These are phyloP conservation scores for Aspidiotus rigidus DNA, from an alignment of 2,888 invertebrate genomes.

Conservation along the genomic window DNA sequence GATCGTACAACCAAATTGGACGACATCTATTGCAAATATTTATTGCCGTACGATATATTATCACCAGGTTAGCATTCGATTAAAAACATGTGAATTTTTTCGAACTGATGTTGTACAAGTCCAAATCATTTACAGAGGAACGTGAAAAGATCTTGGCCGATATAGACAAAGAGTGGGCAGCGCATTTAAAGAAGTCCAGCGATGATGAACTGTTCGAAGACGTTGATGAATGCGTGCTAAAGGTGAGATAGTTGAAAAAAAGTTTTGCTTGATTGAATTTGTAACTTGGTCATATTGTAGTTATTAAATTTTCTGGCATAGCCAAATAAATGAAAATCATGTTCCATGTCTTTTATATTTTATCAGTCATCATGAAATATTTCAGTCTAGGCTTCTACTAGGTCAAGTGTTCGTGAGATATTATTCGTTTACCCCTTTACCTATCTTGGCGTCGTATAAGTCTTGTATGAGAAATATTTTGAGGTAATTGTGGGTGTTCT, in stretches of 20 bases:
- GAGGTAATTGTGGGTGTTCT: too few relatives aligned
- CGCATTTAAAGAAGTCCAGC: constrained; percentile 48
- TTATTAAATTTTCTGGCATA: too few relatives aligned
- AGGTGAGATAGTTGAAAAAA: constrained; percentile 35
- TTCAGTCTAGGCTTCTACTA: too few relatives aligned
- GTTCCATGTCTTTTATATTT: too few relatives aligned
- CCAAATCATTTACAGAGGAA: constrained; percentile 51
- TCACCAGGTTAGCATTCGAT: constrained; percentile 52
- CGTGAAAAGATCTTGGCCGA: constrained; percentile 60
- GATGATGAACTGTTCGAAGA: constrained; percentile 39
- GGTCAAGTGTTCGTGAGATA: too few relatives aligned
- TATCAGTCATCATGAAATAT: too few relatives aligned
- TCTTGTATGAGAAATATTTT: too few relatives aligned
- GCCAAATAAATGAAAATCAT: too few relatives aligned
- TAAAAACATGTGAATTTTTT: neutral
- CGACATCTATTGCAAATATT: constrained; percentile 80
- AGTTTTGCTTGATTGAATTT: too few relatives aligned
- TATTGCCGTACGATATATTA: constrained; percentile 79
- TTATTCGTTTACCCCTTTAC: too few relatives aligned
- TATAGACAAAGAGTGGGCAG: constrained; percentile 65
- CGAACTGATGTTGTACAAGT: neutral
- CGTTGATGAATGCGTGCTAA: constrained; percentile 39
- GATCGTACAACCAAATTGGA: constrained; percentile 75
- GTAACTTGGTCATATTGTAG: too few relatives aligned
- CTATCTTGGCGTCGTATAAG: too few relatives aligned